phyloP scores from a whole-genome alignment of 2,113 vertebrate species.

The Tragelaphus scriptus region DNA sequence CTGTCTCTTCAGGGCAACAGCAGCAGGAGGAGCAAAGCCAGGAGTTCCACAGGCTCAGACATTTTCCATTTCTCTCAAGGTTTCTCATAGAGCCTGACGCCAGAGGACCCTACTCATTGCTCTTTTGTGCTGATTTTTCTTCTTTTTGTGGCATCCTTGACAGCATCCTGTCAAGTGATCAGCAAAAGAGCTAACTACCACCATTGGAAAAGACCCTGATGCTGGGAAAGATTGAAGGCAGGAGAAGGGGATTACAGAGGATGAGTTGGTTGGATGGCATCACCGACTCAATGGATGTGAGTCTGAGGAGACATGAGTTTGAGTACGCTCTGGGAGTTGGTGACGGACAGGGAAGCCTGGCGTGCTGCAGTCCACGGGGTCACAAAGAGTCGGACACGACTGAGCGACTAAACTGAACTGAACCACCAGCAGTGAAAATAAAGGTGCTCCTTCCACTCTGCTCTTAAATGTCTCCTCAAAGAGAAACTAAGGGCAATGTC shows the following conservation, averaged over 20 bases:
- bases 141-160: background rate
- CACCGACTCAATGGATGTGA: background rate
- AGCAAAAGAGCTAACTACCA: background rate
- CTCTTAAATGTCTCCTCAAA: background rate
- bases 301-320: background rate
- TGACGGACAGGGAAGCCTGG: background rate
- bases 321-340: background rate
- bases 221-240: background rate
- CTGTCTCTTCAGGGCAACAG: background rate
- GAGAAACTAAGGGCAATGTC: slow-evolving; percentile 5
- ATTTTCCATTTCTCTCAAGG: background rate
- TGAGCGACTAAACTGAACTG: background rate
- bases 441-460: background rate
- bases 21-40: background rate
- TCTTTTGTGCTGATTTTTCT: background rate
- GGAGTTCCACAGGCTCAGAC: no score
- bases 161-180: background rate
- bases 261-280: background rate
- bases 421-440: background rate
- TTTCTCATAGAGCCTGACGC: background rate
- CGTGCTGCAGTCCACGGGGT: background rate
- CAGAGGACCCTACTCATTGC: background rate
- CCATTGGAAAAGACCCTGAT: background rate
- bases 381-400: background rate
- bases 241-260: background rate